Evolutionary conservation across 2,113 vertebrate genomes (phyloP).

Genomic region (Catharus bicknelli): DNA sequence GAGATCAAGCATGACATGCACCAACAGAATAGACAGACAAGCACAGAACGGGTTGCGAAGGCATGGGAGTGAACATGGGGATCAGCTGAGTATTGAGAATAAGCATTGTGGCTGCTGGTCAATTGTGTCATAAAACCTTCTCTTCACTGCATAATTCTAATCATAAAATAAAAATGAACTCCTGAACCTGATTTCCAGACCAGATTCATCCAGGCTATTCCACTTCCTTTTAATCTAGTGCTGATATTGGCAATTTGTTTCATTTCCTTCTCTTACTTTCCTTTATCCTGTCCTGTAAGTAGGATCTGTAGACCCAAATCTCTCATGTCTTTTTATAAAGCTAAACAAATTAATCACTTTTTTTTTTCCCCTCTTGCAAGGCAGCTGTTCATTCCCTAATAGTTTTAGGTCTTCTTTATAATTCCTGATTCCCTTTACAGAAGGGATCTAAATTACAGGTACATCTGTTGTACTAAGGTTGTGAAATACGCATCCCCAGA

Average conservation of each 20-base stretch:
- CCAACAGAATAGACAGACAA: background rate
- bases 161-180: slow-evolving; percentile 14
- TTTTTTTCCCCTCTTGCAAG: background rate
- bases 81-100: background rate
- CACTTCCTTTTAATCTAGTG: background rate
- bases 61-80: background rate
- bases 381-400: background rate
- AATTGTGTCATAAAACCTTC: background rate
- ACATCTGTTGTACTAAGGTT: background rate
- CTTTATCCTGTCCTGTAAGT: background rate
- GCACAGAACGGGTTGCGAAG: background rate
- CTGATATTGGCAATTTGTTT: slow-evolving; percentile 16
- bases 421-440: background rate
- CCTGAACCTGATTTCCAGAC: background rate
- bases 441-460: background rate
- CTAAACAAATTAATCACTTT: background rate
- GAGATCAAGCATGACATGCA: background rate
- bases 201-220: background rate
- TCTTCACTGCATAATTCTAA: background rate
- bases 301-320: background rate
- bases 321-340: background rate
- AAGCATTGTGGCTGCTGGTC: background rate
- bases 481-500: background rate
- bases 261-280: slow-evolving; percentile 2
- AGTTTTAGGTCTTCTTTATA: background rate